Evolutionary conservation across 2,888 invertebrate genomes (phyloP), one percentile per base, ranked within the genome.

Genomic region (Glaucopsyche alexis): DNA sequence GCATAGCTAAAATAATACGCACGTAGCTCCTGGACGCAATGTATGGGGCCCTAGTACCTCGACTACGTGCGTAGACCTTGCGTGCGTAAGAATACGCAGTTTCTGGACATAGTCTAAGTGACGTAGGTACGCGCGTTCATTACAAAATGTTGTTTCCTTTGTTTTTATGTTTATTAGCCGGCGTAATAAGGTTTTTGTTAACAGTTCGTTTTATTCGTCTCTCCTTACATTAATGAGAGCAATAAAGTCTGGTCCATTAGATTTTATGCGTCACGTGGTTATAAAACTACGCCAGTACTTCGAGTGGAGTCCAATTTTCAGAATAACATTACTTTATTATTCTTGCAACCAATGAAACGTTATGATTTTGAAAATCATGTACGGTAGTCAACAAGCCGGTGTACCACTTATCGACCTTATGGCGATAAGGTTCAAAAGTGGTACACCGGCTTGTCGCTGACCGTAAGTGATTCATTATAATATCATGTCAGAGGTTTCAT

Each of bases 181-280:
- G 29, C 49, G 69, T 69, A 47, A 69, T 69, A 69, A 13, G 69
- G 69, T 69, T 49, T 66, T 49, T 29, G 69, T 69, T 69, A 69
- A 69, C 47, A 69, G 69, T 69, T 49, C 29, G 47, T 69, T 69
- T 69, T 69, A 69, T 69, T 69, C 8, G 14, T 29, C 69, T 69
- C 69, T 47, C 29, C 49, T 47, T 42, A 67, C 67, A 16, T 69
- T 49, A 49, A 69, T 49, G 69, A 29, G 45, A 49, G 45, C 69
- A 16, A 69, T 69, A 69, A 69, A 69, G 42, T 49, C 13, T 49
- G 47, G 49, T 29, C 69, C 45, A 67, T 67, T 42, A 67, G 19
- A 69, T 66, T 66, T 66, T 42, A 42, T 66, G 42, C 42, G 66
- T 66, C 66, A 42, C 66, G 66, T 66, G 66, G 60, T 60, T 60